phyloP scores from a whole-genome alignment of 2,113 vertebrate species.

The Dryoscopus gambensis region DNA sequence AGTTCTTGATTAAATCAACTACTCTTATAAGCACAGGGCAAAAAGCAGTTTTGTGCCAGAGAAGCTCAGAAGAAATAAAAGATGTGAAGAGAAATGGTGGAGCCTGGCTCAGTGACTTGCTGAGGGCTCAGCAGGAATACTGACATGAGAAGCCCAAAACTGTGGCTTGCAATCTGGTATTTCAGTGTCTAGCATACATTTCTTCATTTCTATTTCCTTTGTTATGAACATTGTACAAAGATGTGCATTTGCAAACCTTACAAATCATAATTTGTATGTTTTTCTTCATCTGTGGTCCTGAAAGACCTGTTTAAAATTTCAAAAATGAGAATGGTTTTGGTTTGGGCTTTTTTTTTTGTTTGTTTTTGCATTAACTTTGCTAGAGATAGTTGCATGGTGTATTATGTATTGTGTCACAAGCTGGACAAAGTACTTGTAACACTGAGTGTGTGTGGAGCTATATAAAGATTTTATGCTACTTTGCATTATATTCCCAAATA shows the following conservation, averaged over 20 bases:
- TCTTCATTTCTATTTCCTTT: not conserved
- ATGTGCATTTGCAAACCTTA: not conserved
- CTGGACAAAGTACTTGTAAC: not conserved
- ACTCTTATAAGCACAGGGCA: not conserved
- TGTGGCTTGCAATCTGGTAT: not conserved
- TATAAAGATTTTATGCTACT: not conserved
- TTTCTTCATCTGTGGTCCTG: not conserved
- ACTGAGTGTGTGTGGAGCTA: not conserved
- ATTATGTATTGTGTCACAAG: not conserved
- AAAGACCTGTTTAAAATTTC: not conserved
- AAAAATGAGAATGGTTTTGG: not conserved
- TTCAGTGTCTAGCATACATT: not conserved
- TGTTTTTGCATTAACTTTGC: not conserved
- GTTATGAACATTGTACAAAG: not conserved
- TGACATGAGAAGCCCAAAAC: accelerated
- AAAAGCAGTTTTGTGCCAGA: not conserved
- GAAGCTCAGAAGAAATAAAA: not conserved
- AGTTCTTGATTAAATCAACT: not conserved
- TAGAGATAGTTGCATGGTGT: not conserved
- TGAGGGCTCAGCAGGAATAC: not conserved
- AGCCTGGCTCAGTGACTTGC: not conserved
- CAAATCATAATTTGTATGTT: not conserved
- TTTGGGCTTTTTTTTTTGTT: not conserved
- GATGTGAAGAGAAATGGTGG: not conserved
- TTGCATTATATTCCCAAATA: not conserved